Evolutionary conservation across 2,113 vertebrate species (phyloP).

Genomic region (Sakesphorus luctuosus): DNA sequence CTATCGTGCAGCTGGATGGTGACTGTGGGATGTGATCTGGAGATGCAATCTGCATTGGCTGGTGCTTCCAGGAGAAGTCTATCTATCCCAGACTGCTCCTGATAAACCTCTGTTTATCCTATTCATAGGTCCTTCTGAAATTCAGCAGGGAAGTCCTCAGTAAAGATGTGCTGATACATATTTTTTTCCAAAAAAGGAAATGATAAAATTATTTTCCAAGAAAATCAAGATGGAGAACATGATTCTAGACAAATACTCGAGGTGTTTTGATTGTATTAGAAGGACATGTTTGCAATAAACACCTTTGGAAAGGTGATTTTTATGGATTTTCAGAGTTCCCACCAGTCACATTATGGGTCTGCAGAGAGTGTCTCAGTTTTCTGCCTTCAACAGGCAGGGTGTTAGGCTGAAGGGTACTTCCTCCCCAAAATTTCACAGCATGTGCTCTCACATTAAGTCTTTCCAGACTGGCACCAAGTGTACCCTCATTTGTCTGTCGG

Average conservation of each 20-base stretch:
- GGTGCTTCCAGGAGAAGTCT: not conserved
- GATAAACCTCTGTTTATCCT: not conserved
- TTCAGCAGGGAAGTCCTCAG: not conserved
- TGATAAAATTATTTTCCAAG: not conserved
- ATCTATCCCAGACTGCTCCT: not conserved
- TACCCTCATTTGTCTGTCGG: not conserved
- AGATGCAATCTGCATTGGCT: not conserved
- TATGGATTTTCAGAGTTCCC: not conserved
- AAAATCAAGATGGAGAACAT: not conserved
- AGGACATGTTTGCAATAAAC: not conserved
- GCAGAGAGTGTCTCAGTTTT: not conserved
- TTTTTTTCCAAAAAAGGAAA: not conserved
- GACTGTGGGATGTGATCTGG: not conserved
- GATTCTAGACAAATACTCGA: not conserved
- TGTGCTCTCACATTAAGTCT: not conserved
- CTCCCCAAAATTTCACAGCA: not conserved
- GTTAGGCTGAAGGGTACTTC: not conserved
- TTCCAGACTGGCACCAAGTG: not conserved
- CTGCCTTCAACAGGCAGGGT: not conserved
- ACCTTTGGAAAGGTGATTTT: not conserved
- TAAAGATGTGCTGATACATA: not conserved
- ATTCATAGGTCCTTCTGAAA: not conserved
- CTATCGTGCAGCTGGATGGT: not conserved
- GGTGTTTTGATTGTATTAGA: not conserved
- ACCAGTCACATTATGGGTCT: not conserved